phyloP scores from a whole-genome alignment of 2,888 invertebrate species.

The Lasius fuliginosus region DNA sequence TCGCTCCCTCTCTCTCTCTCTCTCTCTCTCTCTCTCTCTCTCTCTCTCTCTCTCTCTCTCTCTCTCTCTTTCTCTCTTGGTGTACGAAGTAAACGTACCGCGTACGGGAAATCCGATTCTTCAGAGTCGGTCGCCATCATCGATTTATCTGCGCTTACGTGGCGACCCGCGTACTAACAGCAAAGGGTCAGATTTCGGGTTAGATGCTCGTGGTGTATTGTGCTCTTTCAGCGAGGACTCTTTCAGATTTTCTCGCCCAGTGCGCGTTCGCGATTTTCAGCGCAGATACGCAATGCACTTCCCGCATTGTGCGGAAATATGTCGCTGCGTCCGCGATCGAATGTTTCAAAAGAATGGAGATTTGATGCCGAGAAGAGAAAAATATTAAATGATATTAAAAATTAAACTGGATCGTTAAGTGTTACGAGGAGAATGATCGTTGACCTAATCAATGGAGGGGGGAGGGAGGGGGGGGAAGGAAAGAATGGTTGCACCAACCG shows the following conservation, averaged over 20 bases:
- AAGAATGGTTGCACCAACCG: background rate
- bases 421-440: constrained; percentile 25
- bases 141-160: constrained; percentile 42
- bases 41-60: constrained; percentile 60
- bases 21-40: constrained; percentile 61
- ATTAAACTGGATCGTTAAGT: background rate
- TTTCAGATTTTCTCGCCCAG: constrained; percentile 14
- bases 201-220: constrained; percentile 23
- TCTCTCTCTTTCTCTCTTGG: constrained; percentile 57
- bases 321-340: background rate
- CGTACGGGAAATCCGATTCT: constrained; percentile 66
- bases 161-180: background rate
- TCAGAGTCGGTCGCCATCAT: constrained; percentile 55
- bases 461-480: background rate
- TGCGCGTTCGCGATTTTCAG: background rate
- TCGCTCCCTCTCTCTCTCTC: constrained; percentile 59
- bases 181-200: constrained; percentile 28
- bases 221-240: constrained; percentile 25
- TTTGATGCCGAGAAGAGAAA: background rate
- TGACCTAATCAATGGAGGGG: constrained; percentile 27
- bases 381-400: background rate
- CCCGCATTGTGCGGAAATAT: constrained; percentile 2
- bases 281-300: constrained; percentile 8
- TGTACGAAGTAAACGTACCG: constrained; percentile 51
- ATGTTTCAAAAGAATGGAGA: background rate